Conservation (phyloP, 2,113 vertebrate species). For the Seriola aureovittata region DNA sequence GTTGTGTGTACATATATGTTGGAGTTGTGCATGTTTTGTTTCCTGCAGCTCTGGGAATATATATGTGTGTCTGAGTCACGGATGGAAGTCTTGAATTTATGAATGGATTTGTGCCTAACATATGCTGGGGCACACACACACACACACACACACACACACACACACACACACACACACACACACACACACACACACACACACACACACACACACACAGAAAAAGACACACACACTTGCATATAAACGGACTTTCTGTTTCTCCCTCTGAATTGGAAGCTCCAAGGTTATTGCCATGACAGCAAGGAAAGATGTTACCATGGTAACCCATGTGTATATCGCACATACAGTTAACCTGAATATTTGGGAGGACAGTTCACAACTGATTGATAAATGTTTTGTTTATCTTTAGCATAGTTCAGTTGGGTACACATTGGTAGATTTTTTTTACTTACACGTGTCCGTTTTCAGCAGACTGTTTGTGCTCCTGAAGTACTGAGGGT, state of each 20-base stretch:
- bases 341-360: background rate
- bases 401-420: background rate
- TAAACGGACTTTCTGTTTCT: constrained; percentile 40
- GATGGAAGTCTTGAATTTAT: constrained; percentile 20
- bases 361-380: background rate
- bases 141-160: constrained; percentile 8
- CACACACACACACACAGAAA: constrained; percentile 14
- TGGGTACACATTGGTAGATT: background rate
- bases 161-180: constrained; percentile 14
- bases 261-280: constrained; percentile 32
- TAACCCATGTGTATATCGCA: constrained; percentile 15
- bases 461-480: constrained; percentile 94
- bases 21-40: constrained; percentile 3
- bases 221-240: background rate
- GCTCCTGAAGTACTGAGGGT: constrained; percentile 97
- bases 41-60: background rate
- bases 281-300: constrained; percentile 65
- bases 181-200: constrained; percentile 4
- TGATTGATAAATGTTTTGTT: background rate
- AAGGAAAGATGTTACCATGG: constrained; percentile 41
- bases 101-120: constrained; percentile 28
- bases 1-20: background rate
- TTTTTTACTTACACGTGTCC: constrained; percentile 91
- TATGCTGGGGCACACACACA: background rate
- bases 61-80: constrained; percentile 13